Evolutionary conservation across 2,797 vertebrate genomes (phyloP).

Genomic region (Brachyrhaphis roseni): DNA sequence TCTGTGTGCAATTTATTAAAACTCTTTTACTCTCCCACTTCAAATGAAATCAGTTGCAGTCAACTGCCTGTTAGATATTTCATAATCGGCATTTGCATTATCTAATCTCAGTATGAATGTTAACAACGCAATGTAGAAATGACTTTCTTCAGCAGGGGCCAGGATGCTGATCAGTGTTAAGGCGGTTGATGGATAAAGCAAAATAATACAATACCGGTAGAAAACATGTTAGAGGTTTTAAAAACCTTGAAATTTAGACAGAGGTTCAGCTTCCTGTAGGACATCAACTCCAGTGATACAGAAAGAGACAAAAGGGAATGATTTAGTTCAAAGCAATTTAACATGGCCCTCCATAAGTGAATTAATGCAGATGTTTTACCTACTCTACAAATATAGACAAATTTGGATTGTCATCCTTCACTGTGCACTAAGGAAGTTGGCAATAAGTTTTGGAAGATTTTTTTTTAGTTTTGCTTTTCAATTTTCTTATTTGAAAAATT

Average conservation of each 20-base stretch:
- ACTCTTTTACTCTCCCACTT: not conserved
- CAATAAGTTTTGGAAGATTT: not conserved
- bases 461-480: not conserved
- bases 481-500: not conserved
- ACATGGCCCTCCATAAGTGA: not conserved
- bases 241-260: not conserved
- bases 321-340: not conserved
- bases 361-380: not conserved
- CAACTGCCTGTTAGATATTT: not conserved
- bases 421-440: not conserved
- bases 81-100: not conserved
- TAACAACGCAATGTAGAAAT: not conserved
- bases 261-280: not conserved
- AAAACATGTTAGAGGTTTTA: not conserved
- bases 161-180: not conserved
- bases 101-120: not conserved
- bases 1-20: not conserved
- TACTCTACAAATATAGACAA: not conserved
- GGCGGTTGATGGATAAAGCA: not conserved
- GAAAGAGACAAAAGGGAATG: not conserved
- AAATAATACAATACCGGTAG: too few species aligned
- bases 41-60: not conserved
- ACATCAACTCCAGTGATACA: not conserved
- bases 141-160: not conserved
- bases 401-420: too few species aligned